Evolutionary conservation across 2,888 invertebrate genomes (phyloP).

Genomic region (Brachypalpus laphriformis): DNA sequence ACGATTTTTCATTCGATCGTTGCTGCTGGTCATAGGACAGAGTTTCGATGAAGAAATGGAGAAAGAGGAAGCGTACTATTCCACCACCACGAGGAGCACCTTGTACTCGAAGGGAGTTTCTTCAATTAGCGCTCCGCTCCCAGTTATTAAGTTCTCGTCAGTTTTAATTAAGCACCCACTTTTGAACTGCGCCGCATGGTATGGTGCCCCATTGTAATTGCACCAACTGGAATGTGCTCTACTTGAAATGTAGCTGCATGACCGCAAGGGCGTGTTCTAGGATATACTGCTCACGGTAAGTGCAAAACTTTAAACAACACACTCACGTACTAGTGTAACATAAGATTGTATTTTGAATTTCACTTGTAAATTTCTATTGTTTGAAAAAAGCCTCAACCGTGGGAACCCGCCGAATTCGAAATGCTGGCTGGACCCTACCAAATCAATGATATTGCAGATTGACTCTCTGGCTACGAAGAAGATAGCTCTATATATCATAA

Average conservation of each 20-base stretch:
- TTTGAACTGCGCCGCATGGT: constrained; percentile 57
- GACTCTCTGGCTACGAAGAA: constrained; percentile 69
- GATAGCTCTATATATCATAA: constrained; percentile 70
- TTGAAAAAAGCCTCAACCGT: constrained; percentile 40
- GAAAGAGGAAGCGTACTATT: constrained; percentile 26
- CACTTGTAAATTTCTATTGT: constrained; percentile 28
- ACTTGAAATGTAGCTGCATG: constrained; percentile 57
- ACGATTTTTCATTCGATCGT: constrained; percentile 69
- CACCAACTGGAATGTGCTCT: constrained; percentile 22
- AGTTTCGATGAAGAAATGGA: constrained; percentile 40
- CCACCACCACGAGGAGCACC: constrained; percentile 8
- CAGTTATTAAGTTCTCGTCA: constrained; percentile 78
- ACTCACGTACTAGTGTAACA: background rate
- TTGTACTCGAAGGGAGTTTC: constrained; percentile 66
- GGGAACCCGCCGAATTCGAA: constrained; percentile 64
- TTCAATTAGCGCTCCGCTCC: constrained; percentile 76
- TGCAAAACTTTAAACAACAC: constrained; percentile 15
- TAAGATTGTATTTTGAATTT: constrained; percentile 20
- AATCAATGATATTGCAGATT: constrained; percentile 72
- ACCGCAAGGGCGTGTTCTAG: constrained; percentile 54
- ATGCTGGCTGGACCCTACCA: constrained; percentile 53
- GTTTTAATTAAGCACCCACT: constrained; percentile 77
- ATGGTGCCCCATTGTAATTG: constrained; percentile 38
- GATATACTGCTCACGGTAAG: background rate
- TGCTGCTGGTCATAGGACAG: constrained; percentile 29